phyloP scores from a whole-genome alignment of 2,888 invertebrate genomes.

The Helleia helle region DNA sequence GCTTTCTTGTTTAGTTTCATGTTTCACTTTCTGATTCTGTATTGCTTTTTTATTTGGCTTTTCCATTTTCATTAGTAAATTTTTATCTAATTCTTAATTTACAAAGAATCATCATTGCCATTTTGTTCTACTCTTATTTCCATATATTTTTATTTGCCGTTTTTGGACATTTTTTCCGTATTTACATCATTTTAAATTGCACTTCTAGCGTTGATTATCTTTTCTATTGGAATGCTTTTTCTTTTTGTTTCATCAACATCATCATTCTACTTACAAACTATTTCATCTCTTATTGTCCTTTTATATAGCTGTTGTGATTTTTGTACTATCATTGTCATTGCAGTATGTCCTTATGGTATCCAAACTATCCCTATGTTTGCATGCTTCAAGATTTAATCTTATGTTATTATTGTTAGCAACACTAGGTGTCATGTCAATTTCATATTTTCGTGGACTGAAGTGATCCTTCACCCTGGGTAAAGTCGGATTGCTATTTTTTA shows the following conservation, averaged over 20 bases:
- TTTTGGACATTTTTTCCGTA: not conserved
- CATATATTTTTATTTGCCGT: too few relatives aligned
- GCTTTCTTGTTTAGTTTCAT: too few relatives aligned
- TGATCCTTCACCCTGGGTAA: conserved; percentile 25
- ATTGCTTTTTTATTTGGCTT: not conserved
- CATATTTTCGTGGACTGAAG: conserved; percentile 18
- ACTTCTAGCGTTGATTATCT: not conserved
- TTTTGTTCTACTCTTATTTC: too few relatives aligned
- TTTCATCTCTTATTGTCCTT: conserved; percentile 1
- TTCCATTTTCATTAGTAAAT: too few relatives aligned
- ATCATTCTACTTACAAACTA: not conserved
- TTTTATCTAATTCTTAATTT: too few relatives aligned
- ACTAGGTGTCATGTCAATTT: conserved; percentile 13
- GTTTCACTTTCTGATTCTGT: not conserved
- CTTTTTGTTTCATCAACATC: not conserved
- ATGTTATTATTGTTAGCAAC: conserved; percentile 9
- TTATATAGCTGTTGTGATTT: conserved; percentile 18
- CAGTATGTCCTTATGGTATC: conserved; percentile 19
- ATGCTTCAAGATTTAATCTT: conserved; percentile 12
- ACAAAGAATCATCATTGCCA: too few relatives aligned
- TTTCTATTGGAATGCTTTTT: not conserved
- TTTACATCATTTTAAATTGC: not conserved
- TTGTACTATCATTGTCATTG: conserved; percentile 17
- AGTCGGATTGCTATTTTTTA: conserved; percentile 13
- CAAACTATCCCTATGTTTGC: conserved; percentile 19